Base-by-base conservation (phyloP, 2,888 invertebrate genomes). In the Eugnorisma glareosa region DNA sequence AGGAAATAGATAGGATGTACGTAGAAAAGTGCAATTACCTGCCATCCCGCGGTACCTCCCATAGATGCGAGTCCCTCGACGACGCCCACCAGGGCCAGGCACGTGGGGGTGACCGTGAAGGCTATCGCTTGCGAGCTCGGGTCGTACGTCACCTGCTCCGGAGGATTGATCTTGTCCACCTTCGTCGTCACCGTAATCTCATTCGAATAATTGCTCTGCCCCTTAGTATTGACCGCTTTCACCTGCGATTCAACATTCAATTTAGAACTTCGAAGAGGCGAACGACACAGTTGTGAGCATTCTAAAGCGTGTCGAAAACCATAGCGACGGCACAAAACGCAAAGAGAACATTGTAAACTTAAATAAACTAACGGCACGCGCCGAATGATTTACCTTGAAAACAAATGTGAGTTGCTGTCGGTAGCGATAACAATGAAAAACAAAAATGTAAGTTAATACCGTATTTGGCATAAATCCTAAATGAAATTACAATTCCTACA, bases 191-290 rank as follows among this genome's bases (percentile, higher is more conserved):
- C 98, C 1, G 97, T 97, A 67, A 98, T 97, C 92, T 99, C 98
- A 89, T 98, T 98, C 1, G 99, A 99, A 91, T 98, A 98, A 85
- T 98, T 98, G 82, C 99, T 99, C 86, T 98, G 98, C 28, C 99
- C 99, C 93, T 98, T 98, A 1, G 98, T 98, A 92, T 99, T 99
- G 83, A 98, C 97, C 0, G 99, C 99, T 95, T 98, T 98, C 79
- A 98, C 98, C 97, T 98, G 93, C 13, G 93, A 79, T 77, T 75
- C 45, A 77, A 83, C 77, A 83, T 67, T 69, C 13, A 74, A 66
- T 76, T 88, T 76, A 88, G 66, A 70, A 79, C 67, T 59, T 83
- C 59, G 64, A 48, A 77, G 24, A 76, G 78, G 80, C 68, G 77
- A 67, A 54, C 61, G 37, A 66, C 28, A 64, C 51, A 40, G 70